These are phyloP conservation scores for Morone chrysops DNA, from an alignment of 2,113 vertebrate species.

Conservation along the genomic window DNA sequence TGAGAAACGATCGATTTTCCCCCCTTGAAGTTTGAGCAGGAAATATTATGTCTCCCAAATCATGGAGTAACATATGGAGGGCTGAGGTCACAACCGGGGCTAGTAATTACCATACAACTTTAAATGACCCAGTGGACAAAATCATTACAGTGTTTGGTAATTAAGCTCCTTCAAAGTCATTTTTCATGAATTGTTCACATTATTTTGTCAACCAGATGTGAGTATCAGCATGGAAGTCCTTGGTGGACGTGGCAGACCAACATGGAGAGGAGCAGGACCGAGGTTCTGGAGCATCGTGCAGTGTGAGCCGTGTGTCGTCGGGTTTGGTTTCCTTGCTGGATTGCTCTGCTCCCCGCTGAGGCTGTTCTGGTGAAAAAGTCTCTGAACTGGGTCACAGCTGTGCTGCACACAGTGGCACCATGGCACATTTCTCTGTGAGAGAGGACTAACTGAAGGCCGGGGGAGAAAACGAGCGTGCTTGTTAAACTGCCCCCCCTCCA, in stretches of 20 bases:
- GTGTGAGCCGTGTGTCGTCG: not conserved
- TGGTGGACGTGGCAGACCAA: not conserved
- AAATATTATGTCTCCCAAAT: not conserved
- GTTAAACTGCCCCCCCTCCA: conserved; percentile 53
- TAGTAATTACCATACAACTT: not conserved
- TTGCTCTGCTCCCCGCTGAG: conserved; percentile 37
- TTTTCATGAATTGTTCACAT: not conserved
- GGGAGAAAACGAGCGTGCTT: conserved; percentile 51
- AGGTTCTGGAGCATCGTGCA: conserved; percentile 11
- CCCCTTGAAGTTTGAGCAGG: not conserved
- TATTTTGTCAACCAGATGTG: not conserved
- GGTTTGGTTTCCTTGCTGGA: conserved; percentile 33
- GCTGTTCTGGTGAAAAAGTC: conserved; percentile 42
- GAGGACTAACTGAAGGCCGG: conserved; percentile 50
- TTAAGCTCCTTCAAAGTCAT: no score
- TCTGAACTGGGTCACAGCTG: conserved; percentile 79
- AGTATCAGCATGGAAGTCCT: not conserved
- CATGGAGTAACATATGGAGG: not conserved
- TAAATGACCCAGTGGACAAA: not conserved
- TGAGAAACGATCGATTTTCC: not conserved
- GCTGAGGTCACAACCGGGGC: not conserved
- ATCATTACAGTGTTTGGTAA: no score
- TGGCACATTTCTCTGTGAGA: conserved; percentile 53
- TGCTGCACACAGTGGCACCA: conserved; percentile 45
- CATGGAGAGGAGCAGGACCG: not conserved